Evolutionary conservation across 1,140 invertebrate species (phyloP).

Genomic region (Polypedilum vanderplanki): DNA sequence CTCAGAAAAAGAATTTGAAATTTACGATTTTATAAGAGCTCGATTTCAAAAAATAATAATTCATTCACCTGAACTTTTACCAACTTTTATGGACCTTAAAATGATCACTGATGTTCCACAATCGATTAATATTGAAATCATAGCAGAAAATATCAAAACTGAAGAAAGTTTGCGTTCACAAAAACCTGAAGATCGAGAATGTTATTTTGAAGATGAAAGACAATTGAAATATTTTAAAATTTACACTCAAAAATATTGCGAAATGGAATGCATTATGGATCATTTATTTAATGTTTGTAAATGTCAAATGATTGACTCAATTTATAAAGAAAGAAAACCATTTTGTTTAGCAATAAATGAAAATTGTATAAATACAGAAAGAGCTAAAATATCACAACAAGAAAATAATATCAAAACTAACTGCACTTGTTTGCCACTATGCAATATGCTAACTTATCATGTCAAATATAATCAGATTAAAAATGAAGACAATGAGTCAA

Average conservation of each 20-base stretch:
- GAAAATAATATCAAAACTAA: not conserved
- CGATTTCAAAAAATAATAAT: not conserved
- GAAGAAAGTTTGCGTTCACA: not conserved
- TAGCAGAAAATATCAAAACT: not conserved
- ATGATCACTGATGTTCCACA: not conserved
- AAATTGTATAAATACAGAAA: not conserved
- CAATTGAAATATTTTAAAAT: slow-evolving; percentile 55
- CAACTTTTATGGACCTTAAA: not conserved
- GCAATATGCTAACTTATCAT: not conserved
- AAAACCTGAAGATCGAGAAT: slow-evolving; percentile 44
- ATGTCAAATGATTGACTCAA: not conserved
- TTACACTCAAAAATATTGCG: slow-evolving; percentile 69
- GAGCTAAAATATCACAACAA: not conserved
- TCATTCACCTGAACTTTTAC: not conserved
- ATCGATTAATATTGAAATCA: not conserved
- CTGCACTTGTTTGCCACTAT: not conserved
- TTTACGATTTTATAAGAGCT: not conserved
- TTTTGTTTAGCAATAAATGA: not conserved
- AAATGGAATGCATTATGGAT: slow-evolving; percentile 67
- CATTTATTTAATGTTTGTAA: not conserved
- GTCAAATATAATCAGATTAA: not conserved
- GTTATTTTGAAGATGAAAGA: slow-evolving; percentile 55
- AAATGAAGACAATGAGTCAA: no score
- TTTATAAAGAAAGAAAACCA: not conserved
- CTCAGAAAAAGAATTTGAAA: not conserved